Evolutionary conservation across 1,140 invertebrate genomes (phyloP).

Genomic region (Drosophila murphyi): DNA sequence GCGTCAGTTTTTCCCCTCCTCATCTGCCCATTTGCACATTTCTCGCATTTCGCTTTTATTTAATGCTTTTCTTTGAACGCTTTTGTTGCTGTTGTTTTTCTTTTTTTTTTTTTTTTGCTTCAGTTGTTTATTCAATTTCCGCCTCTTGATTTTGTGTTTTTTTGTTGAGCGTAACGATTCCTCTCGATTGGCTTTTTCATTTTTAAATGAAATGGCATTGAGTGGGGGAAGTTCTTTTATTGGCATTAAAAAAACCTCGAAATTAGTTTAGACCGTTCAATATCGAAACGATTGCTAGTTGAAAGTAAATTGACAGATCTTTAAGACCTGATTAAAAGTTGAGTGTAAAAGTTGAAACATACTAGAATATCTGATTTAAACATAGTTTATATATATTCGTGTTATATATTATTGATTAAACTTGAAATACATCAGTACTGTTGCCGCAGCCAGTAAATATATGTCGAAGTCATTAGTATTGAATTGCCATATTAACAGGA

Average conservation of each 20-base stretch:
- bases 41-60: conserved; percentile 33
- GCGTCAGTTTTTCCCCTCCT: conserved; percentile 28
- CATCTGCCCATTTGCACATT: conserved; percentile 6
- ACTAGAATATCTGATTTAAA: too few relatives aligned
- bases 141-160: conserved; percentile 45
- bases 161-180: conserved; percentile 32
- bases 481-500: too few relatives aligned
- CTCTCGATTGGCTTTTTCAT: conserved; percentile 66
- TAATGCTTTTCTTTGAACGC: conserved; percentile 25
- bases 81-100: conserved; percentile 59
- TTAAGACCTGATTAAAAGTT: neutral
- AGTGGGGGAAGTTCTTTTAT: conserved; percentile 1
- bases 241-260: conserved; percentile 15
- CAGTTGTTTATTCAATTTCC: conserved; percentile 78
- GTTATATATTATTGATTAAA: too few relatives aligned
- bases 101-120: conserved; percentile 50
- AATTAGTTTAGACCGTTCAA: conserved; percentile 9
- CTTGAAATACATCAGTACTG: too few relatives aligned
- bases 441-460: too few relatives aligned
- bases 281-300: conserved; percentile 12
- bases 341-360: neutral
- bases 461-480: too few relatives aligned
- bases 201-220: conserved; percentile 60
- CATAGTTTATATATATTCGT: too few relatives aligned
- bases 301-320: neutral